Evolutionary conservation across 2,113 vertebrate genomes (phyloP), one percentile per base, ranked within the genome.

Genomic region (Haliaeetus leucogaster): DNA sequence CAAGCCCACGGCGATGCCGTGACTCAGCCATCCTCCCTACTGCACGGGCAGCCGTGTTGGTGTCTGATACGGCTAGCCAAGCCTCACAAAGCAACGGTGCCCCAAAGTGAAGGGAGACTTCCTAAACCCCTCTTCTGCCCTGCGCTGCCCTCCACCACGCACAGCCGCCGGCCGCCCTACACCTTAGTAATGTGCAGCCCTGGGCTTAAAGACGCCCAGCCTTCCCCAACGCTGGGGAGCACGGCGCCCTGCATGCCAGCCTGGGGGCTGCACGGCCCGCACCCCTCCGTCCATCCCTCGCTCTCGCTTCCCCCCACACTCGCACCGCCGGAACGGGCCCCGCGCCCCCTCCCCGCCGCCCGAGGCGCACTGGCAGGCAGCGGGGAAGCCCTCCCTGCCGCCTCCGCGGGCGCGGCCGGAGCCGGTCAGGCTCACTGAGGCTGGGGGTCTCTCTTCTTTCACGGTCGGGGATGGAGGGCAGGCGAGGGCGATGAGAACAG

Each of bases 31-130:
- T 16, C 11, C 21, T 55, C 23, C 16, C 5, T 8, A 16, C 30
- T 2, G 4, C 32, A 12, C 1, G 2, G 42, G 20, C 12, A 29
- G 52, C 19, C 48, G 27, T 1, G 0, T 30, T 7, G 47, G 9
- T 0, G 1, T 11, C 34, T 3, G 2, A 7, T 2, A 10, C 1
- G 13, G 19, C 0, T 1, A 32, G 13, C 40, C 34, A 40, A 47
- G 20, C 29, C 36, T 45, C 36, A 42, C 15, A 14, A 16, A 16
- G 10, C 1, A 2, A 7, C 6, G 1, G 30, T 3, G 18, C 9
- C 6, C 5, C n/a, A 12, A 34, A 66, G 6, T 0, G 2, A 30
- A 18, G 4, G 14, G 14, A 22, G 6, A 9, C 16, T 30, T 43
- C 50, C 30, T 0, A 22, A 55, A 6, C 2, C 11, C 11, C 20